These are phyloP conservation scores for Psettodes erumei DNA, from an alignment of 2,113 vertebrate species.

Conservation along the genomic window DNA sequence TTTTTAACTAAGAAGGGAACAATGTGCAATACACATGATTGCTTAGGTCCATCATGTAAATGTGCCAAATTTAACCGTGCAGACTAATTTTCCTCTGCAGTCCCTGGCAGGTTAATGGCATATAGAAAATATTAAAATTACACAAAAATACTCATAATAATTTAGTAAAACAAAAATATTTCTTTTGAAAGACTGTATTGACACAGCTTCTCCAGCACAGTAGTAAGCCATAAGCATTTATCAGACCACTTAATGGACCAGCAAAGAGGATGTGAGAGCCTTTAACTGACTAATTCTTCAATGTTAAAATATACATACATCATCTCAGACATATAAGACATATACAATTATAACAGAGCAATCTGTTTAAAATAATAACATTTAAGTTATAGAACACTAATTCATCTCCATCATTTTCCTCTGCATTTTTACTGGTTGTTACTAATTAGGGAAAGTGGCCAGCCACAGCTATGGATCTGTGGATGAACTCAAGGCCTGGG, in stretches of 20 bases:
- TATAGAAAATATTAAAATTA: background rate
- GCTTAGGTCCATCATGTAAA: background rate
- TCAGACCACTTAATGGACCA: too few relatives aligned
- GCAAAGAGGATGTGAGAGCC: background rate
- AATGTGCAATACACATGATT: background rate
- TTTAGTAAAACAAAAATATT: background rate
- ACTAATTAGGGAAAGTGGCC: too few relatives aligned
- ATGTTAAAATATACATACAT: background rate
- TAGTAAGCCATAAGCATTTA: too few relatives aligned
- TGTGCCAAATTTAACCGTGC: too few relatives aligned
- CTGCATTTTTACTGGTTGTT: too few relatives aligned
- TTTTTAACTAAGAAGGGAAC: background rate
- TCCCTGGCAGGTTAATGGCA: background rate
- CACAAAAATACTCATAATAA: background rate
- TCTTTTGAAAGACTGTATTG: background rate
- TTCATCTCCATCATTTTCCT: too few relatives aligned
- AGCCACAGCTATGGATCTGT: too few relatives aligned
- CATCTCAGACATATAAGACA: background rate
- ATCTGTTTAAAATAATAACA: too few relatives aligned
- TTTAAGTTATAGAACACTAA: too few relatives aligned
- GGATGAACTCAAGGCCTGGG: background rate
- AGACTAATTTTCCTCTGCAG: background rate
- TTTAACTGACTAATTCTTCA: background rate
- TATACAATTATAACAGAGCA: too few relatives aligned
- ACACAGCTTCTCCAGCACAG: background rate